Evolutionary conservation across 2,797 vertebrate species (phyloP).

Genomic region (Acanthiza pusilla): DNA sequence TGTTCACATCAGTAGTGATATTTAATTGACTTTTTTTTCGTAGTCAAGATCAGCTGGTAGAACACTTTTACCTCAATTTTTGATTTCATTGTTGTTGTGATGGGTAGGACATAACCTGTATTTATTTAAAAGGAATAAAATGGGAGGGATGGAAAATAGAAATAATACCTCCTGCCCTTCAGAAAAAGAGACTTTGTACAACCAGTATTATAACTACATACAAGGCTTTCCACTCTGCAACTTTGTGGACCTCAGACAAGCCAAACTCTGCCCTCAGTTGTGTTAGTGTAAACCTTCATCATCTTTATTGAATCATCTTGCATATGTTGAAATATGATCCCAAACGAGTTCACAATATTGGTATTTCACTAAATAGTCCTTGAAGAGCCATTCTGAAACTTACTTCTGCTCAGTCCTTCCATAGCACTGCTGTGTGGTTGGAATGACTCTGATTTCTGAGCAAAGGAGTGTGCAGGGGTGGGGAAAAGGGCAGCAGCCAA

Average conservation of each 20-base stretch:
- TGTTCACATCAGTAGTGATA: slow-evolving; percentile 39
- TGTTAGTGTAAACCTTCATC: background rate
- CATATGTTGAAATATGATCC: background rate
- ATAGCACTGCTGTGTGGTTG: background rate
- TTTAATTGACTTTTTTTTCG: slow-evolving; percentile 40
- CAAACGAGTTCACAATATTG: background rate
- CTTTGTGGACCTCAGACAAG: slow-evolving; percentile 40
- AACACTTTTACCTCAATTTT: slow-evolving; percentile 75
- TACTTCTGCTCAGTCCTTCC: background rate
- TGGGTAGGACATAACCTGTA: slow-evolving; percentile 1
- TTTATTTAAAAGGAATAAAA: slow-evolving; percentile 2
- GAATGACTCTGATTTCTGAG: background rate
- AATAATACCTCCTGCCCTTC: slow-evolving; percentile 14
- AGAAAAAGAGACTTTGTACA: slow-evolving; percentile 12
- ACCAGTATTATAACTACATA: slow-evolving; percentile 6
- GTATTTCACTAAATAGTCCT: background rate
- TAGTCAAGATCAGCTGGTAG: slow-evolving; percentile 68
- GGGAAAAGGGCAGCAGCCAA: slow-evolving; percentile 7
- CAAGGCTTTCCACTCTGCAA: slow-evolving; percentile 13
- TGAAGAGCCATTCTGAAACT: background rate
- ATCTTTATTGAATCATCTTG: background rate
- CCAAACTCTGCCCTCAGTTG: slow-evolving; percentile 24
- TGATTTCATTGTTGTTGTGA: slow-evolving; percentile 53
- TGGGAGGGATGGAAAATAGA: background rate
- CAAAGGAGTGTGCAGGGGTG: background rate